Evolutionary conservation across 2,797 vertebrate genomes (phyloP).

Genomic region (Phylloscopus collybita): DNA sequence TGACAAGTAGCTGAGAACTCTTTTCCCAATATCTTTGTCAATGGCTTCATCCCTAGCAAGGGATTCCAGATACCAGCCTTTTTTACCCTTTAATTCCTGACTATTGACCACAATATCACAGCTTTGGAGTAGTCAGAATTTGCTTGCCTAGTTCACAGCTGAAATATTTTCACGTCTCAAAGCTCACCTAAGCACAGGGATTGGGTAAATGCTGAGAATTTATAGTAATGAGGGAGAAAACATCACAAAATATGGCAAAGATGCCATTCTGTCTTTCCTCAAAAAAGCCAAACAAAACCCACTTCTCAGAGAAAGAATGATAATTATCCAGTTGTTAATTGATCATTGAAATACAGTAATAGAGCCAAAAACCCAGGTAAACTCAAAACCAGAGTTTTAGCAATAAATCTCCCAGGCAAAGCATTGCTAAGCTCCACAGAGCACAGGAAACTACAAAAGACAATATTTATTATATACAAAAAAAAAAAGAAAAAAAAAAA

Average conservation of each 20-base stretch:
- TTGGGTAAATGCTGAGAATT: not conserved
- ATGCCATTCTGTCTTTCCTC: not conserved
- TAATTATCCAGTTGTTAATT: not conserved
- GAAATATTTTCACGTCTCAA: not conserved
- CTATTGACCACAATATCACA: not conserved
- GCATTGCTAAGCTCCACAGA: not conserved
- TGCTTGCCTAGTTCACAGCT: not conserved
- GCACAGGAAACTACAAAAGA: not conserved
- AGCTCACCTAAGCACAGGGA: not conserved
- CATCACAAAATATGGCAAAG: not conserved
- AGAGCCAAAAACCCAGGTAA: not conserved
- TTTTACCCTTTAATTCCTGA: not conserved
- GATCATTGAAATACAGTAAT: not conserved
- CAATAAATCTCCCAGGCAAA: not conserved
- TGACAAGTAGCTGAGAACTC: not conserved
- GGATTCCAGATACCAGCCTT: not conserved
- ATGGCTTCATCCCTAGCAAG: not conserved
- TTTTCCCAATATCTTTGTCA: not conserved
- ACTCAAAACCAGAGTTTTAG: not conserved
- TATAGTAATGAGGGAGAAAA: not conserved
- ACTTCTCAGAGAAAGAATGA: not conserved
- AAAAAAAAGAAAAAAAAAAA: too few species aligned
- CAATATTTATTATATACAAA: not conserved
- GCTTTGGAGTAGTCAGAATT: not conserved
- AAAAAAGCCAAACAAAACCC: not conserved